phyloP scores from a whole-genome alignment of 2,113 vertebrate species.

The Bettongia penicillata region DNA sequence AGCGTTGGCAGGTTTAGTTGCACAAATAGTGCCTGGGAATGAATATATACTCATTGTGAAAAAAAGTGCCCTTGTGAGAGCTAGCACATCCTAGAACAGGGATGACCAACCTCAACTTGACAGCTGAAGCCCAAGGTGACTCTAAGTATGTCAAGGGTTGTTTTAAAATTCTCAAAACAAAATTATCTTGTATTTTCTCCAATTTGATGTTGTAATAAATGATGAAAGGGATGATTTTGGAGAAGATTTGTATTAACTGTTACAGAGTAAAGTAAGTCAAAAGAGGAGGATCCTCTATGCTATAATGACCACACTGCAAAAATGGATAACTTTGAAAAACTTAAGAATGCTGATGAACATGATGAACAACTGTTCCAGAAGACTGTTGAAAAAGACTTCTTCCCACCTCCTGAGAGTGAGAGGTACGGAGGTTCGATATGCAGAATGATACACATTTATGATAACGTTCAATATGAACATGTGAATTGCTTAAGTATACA shows the following conservation, averaged over 20 bases:
- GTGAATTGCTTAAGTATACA: neutral
- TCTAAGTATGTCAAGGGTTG: neutral
- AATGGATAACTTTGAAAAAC: neutral
- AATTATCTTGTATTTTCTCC: neutral
- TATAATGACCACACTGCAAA: neutral
- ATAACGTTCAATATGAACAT: neutral
- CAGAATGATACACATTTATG: neutral
- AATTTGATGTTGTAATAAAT: neutral
- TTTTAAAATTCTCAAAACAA: neutral
- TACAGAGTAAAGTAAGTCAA: neutral
- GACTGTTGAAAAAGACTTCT: neutral
- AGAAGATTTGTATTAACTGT: neutral
- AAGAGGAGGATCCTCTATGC: neutral
- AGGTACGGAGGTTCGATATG: neutral
- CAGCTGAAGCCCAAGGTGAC: neutral
- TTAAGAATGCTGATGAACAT: neutral
- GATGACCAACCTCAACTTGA: neutral
- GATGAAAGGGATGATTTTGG: neutral
- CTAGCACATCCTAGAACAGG: neutral
- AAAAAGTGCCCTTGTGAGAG: neutral
- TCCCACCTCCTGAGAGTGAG: neutral
- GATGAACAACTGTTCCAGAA: neutral
- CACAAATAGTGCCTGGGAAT: neutral
- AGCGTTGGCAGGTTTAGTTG: neutral
- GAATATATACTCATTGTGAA: neutral